Conservation (phyloP, 2,888 invertebrate species). For the Baccha elongata region DNA sequence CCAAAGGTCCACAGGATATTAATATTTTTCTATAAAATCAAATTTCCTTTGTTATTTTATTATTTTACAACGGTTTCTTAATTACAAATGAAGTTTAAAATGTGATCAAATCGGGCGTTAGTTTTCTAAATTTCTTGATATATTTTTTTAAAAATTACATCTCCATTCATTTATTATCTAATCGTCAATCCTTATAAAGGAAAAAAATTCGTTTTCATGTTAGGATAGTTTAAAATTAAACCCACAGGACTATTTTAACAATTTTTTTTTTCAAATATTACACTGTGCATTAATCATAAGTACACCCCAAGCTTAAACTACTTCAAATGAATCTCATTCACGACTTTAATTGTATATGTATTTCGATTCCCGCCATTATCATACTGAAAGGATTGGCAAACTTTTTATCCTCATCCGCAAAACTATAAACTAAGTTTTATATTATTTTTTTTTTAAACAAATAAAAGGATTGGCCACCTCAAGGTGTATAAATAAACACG, state of each 20-base stretch:
- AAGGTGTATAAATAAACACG: constrained; percentile 68
- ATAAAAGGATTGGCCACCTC: constrained; percentile 64
- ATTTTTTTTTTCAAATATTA: neutral
- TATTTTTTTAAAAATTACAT: too few species aligned
- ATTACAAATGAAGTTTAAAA: too few species aligned
- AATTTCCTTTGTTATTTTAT: too few species aligned
- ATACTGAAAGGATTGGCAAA: neutral
- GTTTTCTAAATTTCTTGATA: too few species aligned
- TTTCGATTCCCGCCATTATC: constrained; percentile 37
- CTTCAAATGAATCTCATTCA: neutral
- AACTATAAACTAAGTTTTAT: constrained; percentile 49
- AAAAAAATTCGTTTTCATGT: too few species aligned
- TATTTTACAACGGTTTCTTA: too few species aligned
- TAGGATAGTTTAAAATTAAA: too few species aligned
- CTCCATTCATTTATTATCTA: too few species aligned
- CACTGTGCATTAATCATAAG: neutral
- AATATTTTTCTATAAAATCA: too few species aligned
- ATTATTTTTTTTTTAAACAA: constrained; percentile 34
- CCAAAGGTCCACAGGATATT: too few species aligned
- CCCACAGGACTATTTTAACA: neutral
- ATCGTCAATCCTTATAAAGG: too few species aligned
- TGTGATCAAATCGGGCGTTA: too few species aligned
- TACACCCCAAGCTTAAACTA: neutral
- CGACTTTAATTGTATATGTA: constrained; percentile 10
- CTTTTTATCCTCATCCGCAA: neutral